Percentiles rank a stretch among this genome's conserved stretches.
These are phyloP conservation scores for Bubo scandiacus DNA, from an alignment of 2,113 vertebrate species.

Conservation along the genomic window DNA sequence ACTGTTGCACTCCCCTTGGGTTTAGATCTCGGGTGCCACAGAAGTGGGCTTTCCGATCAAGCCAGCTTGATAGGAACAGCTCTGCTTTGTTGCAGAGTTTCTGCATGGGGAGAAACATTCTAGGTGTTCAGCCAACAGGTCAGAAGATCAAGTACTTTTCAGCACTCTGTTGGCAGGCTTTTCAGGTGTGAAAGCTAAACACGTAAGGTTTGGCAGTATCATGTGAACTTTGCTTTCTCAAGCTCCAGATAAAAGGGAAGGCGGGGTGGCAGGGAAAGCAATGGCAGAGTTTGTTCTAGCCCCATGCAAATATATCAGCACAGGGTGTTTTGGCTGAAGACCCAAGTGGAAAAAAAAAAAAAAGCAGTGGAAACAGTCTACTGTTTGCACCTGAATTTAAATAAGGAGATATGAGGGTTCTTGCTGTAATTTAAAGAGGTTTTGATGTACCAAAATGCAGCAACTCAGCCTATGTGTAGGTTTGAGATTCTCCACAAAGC, in stretches of 20 bases:
- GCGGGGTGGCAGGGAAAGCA: background rate
- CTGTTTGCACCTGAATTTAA: background rate
- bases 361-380: background rate
- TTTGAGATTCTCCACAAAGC: background rate
- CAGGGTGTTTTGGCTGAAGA: background rate
- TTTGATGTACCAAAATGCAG: background rate
- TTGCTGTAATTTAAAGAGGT: background rate
- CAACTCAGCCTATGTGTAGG: background rate
- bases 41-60: background rate
- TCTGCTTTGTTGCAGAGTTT: background rate
- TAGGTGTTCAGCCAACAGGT: background rate
- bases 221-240: background rate
- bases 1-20: background rate
- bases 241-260: background rate
- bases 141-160: background rate
- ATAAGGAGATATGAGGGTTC: background rate
- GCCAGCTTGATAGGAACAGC: background rate
- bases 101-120: background rate
- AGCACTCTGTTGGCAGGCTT: background rate
- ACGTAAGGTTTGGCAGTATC: background rate
- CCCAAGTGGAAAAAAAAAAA: background rate
- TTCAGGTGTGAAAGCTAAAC: constrained; percentile 12
- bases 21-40: background rate
- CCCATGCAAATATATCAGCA: background rate
- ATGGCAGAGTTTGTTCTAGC: background rate